Conservation (phyloP, 2,888 invertebrate genomes). For the Seira sanloemensis region DNA sequence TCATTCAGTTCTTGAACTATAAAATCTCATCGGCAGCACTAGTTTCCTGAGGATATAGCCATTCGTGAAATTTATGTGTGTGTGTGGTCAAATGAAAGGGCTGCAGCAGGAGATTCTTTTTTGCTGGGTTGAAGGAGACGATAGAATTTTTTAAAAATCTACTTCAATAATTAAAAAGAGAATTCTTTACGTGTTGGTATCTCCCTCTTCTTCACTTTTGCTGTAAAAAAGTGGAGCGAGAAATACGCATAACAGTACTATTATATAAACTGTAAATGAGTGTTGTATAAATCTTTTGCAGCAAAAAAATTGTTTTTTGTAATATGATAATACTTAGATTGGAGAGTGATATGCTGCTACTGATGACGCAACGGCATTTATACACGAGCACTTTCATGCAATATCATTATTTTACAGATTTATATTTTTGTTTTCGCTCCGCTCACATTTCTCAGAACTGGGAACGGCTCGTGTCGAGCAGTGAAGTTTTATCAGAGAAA, state of each 20-base stretch:
- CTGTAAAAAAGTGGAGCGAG: conserved; percentile 52
- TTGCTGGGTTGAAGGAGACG: background rate
- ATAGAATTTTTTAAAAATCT: background rate
- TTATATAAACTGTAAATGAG: conserved; percentile 50
- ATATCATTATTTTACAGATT: background rate
- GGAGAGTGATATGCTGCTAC: background rate
- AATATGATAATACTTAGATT: background rate
- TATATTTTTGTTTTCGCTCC: conserved; percentile 12
- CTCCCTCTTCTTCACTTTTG: background rate
- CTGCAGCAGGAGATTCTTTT: too few species aligned
- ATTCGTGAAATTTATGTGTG: too few species aligned
- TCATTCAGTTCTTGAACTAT: background rate
- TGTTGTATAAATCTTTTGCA: background rate
- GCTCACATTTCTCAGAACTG: conserved; percentile 52
- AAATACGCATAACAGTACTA: conserved; percentile 58
- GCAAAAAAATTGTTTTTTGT: background rate
- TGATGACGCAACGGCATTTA: conserved; percentile 1
- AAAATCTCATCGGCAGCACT: too few species aligned
- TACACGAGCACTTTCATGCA: background rate
- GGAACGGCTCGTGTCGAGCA: conserved; percentile 50
- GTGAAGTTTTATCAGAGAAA: background rate
- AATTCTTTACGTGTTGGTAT: background rate
- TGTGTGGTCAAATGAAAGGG: too few species aligned
- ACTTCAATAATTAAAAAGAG: background rate
- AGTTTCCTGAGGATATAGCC: too few species aligned